These are phyloP conservation scores for Equus quagga DNA, from an alignment of 2,113 vertebrate genomes.

Conservation along the genomic window DNA sequence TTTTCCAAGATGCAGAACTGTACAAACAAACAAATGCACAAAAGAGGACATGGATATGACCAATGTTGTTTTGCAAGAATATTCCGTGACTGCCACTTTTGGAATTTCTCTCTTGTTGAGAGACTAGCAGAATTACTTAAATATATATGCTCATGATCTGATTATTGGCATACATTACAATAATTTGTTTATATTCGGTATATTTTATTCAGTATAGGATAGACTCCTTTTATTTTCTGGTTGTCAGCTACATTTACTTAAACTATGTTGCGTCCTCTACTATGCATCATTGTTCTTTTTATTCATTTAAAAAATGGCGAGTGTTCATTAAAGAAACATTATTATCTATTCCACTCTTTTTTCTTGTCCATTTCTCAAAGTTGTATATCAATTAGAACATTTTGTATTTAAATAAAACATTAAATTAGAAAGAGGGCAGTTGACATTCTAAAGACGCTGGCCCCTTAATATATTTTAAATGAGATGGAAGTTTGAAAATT, in stretches of 20 bases:
- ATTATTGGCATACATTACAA: background rate
- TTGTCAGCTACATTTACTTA: constrained; percentile 39
- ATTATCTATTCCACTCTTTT: background rate
- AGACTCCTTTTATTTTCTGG: background rate
- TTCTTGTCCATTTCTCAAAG: background rate
- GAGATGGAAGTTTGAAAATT: background rate
- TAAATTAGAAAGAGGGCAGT: background rate
- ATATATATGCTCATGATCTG: background rate
- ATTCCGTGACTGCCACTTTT: background rate
- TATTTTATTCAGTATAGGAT: background rate
- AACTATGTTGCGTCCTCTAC: background rate
- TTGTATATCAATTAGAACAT: background rate
- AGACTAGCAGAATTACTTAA: background rate
- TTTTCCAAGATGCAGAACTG: background rate
- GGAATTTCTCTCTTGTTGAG: background rate
- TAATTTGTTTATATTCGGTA: background rate
- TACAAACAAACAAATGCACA: background rate
- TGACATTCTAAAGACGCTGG: background rate
- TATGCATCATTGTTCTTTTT: background rate
- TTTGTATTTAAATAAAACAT: background rate
- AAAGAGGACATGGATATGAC: background rate
- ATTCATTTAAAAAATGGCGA: background rate
- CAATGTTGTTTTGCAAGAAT: background rate
- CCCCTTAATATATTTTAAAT: background rate
- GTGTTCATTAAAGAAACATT: background rate